Evolutionary conservation across 2,113 vertebrate species (phyloP).

Genomic region (Chascanopsetta lugubris): DNA sequence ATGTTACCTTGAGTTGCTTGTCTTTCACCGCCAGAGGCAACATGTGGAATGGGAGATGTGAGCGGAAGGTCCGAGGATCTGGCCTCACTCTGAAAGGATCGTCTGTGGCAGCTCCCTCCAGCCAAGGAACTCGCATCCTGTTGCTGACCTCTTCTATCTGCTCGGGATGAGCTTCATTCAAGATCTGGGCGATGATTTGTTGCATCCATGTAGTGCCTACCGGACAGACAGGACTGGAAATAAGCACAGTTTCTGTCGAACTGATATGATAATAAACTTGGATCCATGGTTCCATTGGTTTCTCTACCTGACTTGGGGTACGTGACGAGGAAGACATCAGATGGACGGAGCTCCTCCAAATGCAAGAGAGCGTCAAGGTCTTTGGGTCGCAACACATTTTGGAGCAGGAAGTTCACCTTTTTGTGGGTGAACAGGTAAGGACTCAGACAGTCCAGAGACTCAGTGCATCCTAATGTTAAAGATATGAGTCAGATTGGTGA

Average conservation of each 20-base stretch:
- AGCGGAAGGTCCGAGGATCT: background rate
- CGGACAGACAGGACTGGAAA: background rate
- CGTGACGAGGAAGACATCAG: slow-evolving; percentile 28
- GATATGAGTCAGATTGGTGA: background rate
- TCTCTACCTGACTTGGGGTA: slow-evolving; percentile 32
- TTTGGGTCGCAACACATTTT: background rate
- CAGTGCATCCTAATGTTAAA: background rate
- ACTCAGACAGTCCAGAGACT: background rate
- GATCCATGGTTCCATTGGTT: no score
- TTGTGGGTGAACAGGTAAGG: slow-evolving; percentile 20
- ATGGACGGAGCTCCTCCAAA: slow-evolving; percentile 4
- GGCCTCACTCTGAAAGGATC: background rate
- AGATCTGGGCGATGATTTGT: background rate
- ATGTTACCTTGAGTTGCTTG: background rate
- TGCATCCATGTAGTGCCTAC: background rate
- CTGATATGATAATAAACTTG: no score
- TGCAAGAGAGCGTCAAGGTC: slow-evolving; percentile 18
- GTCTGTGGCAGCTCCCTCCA: background rate
- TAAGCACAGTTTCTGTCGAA: no score
- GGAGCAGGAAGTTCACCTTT: slow-evolving; percentile 1
- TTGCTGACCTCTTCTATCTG: background rate
- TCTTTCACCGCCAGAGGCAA: background rate
- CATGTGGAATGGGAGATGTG: background rate
- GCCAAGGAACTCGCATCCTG: background rate
- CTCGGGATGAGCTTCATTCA: background rate